Conservation (phyloP, 92 coral and sea anemone species). For the Phenganax marumi region DNA sequence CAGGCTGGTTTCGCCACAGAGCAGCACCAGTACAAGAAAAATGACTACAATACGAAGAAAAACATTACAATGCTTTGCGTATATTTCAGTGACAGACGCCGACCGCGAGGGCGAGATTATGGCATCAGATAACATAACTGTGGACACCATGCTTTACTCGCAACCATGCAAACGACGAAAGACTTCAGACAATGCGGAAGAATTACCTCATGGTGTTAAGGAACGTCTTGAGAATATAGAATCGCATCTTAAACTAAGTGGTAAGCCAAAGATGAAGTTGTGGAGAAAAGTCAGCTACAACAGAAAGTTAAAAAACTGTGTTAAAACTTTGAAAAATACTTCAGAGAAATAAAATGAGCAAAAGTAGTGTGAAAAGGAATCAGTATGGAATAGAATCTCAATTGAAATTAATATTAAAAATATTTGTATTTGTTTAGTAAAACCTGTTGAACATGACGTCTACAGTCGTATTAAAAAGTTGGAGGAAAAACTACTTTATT, state of each 20-base stretch:
- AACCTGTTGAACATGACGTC: conserved; percentile 75
- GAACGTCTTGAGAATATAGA: conserved; percentile 81
- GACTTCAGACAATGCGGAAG: conserved; percentile 3
- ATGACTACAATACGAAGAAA: too few species aligned
- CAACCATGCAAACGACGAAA: conserved; percentile 21
- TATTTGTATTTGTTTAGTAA: conserved; percentile 50
- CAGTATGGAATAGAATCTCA: background rate
- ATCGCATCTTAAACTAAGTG: conserved; percentile 63
- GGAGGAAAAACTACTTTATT: conserved; percentile 72
- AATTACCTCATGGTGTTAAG: conserved; percentile 49
- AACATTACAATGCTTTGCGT: too few species aligned
- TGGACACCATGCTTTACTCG: conserved; percentile 33
- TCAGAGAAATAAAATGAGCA: too few species aligned
- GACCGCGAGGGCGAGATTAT: conserved; percentile 28
- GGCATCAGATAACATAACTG: conserved; percentile 37
- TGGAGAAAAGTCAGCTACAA: too few species aligned
- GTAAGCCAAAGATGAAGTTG: conserved; percentile 32
- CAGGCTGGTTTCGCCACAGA: too few species aligned
- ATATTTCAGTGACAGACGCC: conserved; percentile 17
- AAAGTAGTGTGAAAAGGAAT: background rate
- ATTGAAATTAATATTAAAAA: background rate
- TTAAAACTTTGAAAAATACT: too few species aligned
- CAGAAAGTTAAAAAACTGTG: too few species aligned
- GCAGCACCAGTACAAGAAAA: too few species aligned
- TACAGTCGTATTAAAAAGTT: conserved; percentile 67